Evolutionary conservation across 2,888 invertebrate species (phyloP).

Genomic region (Lithosia quadra): DNA sequence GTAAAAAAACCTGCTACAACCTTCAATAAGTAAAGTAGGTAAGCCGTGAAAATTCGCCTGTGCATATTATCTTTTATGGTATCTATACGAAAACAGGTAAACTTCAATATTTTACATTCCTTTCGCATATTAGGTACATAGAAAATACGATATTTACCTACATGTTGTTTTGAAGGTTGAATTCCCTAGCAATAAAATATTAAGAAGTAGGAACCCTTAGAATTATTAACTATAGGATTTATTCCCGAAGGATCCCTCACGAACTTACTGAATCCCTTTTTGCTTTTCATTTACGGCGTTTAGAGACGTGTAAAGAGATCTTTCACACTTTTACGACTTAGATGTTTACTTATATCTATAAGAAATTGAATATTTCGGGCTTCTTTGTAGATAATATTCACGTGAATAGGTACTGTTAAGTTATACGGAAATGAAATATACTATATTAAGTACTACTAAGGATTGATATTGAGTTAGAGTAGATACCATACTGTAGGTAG

Average conservation of each 20-base stretch:
- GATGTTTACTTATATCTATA: neutral
- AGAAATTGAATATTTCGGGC: neutral
- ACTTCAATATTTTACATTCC: neutral
- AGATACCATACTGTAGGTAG: no score
- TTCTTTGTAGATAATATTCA: neutral
- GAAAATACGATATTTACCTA: neutral
- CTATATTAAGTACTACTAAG: no score
- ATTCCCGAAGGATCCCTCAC: neutral
- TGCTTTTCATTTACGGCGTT: neutral
- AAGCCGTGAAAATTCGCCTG: neutral
- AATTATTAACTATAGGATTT: neutral
- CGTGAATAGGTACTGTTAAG: no score
- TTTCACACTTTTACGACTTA: neutral
- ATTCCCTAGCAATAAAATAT: conserved; percentile 6
- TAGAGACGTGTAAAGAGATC: neutral
- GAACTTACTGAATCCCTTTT: neutral
- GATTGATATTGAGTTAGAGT: no score
- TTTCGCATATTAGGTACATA: neutral
- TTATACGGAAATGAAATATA: no score
- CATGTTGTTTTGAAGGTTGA: neutral
- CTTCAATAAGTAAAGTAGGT: neutral
- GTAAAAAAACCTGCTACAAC: neutral
- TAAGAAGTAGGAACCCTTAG: neutral
- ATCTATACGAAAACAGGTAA: neutral
- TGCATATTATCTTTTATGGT: neutral